These are phyloP conservation scores for Sminthopsis crassicaudata DNA, from an alignment of 2,113 vertebrate species.

Conservation along the genomic window DNA sequence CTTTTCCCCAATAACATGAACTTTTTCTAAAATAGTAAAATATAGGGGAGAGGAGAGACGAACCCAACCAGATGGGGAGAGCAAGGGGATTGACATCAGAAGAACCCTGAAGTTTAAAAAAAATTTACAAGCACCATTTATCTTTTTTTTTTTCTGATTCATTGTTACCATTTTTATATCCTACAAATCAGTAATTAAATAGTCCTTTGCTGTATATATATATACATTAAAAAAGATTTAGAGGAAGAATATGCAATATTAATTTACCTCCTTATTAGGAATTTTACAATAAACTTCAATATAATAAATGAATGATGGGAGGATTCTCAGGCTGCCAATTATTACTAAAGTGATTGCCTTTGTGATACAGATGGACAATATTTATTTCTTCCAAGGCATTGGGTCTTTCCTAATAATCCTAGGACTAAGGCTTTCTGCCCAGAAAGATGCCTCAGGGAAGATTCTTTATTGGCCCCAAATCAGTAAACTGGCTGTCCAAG, in stretches of 20 bases:
- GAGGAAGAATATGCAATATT: not conserved
- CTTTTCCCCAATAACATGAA: not conserved
- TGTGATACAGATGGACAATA: not conserved
- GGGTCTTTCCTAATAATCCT: not conserved
- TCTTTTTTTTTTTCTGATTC: not conserved
- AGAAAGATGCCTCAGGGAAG: not conserved
- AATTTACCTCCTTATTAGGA: not conserved
- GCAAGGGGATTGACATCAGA: not conserved
- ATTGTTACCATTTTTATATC: not conserved
- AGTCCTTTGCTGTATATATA: not conserved
- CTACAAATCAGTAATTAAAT: not conserved
- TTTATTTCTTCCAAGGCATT: not conserved
- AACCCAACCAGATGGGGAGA: too few relatives aligned
- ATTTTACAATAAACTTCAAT: not conserved
- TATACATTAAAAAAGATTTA: not conserved
- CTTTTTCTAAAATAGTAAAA: not conserved
- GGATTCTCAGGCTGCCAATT: not conserved
- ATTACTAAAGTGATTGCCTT: not conserved
- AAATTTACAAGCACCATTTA: not conserved
- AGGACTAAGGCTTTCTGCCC: not conserved
- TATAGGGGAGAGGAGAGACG: not conserved
- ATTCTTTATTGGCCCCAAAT: not conserved
- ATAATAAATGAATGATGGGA: not conserved
- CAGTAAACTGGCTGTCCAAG: not conserved
- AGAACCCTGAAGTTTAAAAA: not conserved